These are phyloP conservation scores for Sepioteuthis lessoniana DNA, from an alignment of 2,888 invertebrate species.

Conservation along the genomic window DNA sequence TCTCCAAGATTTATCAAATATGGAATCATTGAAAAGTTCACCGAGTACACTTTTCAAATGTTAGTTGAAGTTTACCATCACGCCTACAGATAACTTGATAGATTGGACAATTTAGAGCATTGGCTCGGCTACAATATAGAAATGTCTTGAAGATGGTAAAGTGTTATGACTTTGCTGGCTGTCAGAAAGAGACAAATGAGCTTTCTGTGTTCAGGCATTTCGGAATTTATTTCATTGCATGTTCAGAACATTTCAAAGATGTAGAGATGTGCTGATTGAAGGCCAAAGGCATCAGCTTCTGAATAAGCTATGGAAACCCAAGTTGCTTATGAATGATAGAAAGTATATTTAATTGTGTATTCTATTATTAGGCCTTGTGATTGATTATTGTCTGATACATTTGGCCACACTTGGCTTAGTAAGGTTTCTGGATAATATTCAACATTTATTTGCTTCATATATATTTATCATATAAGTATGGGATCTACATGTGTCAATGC, in stretches of 20 bases:
- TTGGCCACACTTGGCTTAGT: background rate
- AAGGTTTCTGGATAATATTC: background rate
- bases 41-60: background rate
- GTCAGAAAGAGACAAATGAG: background rate
- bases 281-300: background rate
- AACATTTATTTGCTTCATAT: background rate
- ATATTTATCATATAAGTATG: background rate
- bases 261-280: slow-evolving; percentile 3
- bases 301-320: background rate
- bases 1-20: background rate
- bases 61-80: background rate
- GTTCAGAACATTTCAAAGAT: background rate
- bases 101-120: background rate
- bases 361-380: background rate
- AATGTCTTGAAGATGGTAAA: background rate
- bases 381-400: slow-evolving; percentile 6
- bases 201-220: background rate
- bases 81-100: background rate
- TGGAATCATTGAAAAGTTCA: background rate
- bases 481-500: background rate
- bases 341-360: background rate
- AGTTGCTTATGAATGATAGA: background rate
- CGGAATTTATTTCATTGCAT: background rate
- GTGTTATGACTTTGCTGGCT: background rate
- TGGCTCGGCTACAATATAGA: background rate